A percentile compares a stretch with the other conserved stretches of the same genome.
phyloP scores from a whole-genome alignment of 2,113 vertebrate species.

The Ciconia maguari region DNA sequence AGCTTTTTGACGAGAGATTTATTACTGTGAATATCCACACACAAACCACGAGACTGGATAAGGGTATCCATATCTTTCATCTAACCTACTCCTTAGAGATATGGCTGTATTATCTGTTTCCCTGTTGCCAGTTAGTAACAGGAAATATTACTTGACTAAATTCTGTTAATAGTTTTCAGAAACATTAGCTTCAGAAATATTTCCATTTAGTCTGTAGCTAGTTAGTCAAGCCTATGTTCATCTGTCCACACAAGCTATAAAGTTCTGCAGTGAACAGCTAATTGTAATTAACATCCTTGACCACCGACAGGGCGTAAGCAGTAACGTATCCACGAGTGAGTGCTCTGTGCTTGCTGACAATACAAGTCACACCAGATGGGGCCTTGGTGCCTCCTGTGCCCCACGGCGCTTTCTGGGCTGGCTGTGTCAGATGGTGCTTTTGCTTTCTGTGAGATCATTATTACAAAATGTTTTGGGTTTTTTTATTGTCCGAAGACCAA shows the following conservation, averaged over 20 bases:
- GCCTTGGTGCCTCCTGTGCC: neutral
- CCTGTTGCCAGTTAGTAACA: neutral
- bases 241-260: conserved; percentile 54
- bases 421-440: conserved; percentile 46
- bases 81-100: neutral
- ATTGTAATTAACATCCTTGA: conserved; percentile 60
- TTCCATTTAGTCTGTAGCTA: conserved; percentile 42
- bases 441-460: neutral
- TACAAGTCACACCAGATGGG: conserved; percentile 54
- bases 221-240: conserved; percentile 53
- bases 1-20: neutral
- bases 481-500: neutral
- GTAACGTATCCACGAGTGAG: conserved; percentile 1
- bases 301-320: conserved; percentile 45
- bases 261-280: conserved; percentile 42
- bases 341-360: conserved; percentile 48
- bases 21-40: neutral
- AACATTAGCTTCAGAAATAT: conserved; percentile 51
- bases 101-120: neutral
- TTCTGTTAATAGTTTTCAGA: conserved; percentile 35
- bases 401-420: neutral
- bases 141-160: conserved; percentile 42
- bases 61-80: neutral
- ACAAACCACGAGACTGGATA: neutral
- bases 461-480: neutral